Conservation (phyloP, 2,113 vertebrate genomes). For the Promerops cafer region DNA sequence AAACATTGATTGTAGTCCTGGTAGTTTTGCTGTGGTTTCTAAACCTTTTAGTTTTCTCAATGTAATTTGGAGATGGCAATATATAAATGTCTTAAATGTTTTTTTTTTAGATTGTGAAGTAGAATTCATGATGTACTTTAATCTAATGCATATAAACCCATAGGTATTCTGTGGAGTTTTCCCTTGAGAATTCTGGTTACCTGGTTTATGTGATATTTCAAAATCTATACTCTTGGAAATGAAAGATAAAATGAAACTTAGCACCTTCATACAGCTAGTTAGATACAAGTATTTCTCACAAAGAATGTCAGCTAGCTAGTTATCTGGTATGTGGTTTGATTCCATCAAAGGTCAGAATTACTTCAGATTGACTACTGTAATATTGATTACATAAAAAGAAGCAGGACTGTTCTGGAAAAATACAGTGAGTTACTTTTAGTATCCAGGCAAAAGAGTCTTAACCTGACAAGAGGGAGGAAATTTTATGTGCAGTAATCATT, state of each 20-base stretch:
- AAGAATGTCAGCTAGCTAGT: not conserved
- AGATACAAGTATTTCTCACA: not conserved
- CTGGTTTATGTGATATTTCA: not conserved
- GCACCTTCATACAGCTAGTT: not conserved
- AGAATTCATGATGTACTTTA: not conserved
- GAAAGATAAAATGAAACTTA: not conserved
- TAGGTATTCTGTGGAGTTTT: not conserved
- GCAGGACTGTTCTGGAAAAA: not conserved
- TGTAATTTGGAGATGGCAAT: not conserved
- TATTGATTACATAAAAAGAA: not conserved
- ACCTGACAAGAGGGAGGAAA: not conserved
- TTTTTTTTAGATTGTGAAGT: not conserved
- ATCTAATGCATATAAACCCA: not conserved
- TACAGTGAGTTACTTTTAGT: not conserved
- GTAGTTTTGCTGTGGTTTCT: not conserved
- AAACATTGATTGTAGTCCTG: not conserved
- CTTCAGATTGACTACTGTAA: not conserved
- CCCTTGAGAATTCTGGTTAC: not conserved
- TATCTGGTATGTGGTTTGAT: not conserved
- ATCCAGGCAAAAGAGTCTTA: not conserved
- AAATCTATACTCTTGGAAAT: not conserved
- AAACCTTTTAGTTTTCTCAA: not conserved
- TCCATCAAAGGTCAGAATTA: not conserved
- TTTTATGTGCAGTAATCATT: not conserved
- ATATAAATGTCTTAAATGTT: not conserved